Evolutionary conservation across 1,140 invertebrate species (phyloP).

Genomic region (Aphis craccivora): DNA sequence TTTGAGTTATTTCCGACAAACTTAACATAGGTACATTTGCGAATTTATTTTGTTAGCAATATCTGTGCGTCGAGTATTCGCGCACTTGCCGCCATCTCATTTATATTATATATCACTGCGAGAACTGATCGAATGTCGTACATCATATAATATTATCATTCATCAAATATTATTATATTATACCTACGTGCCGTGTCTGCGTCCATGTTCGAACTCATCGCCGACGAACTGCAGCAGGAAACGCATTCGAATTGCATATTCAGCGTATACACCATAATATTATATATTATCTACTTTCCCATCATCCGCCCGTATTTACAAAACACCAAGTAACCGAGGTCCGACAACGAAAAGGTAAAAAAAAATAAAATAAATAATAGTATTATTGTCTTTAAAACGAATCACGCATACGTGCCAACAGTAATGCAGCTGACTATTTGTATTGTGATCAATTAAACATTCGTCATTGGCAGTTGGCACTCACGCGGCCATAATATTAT

Average conservation of each 20-base stretch:
- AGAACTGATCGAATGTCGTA: neutral
- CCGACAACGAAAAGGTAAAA: neutral
- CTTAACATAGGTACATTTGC: neutral
- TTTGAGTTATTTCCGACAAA: neutral
- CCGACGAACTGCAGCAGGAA: neutral
- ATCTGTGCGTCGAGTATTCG: neutral
- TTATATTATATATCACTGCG: neutral
- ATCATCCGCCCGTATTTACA: neutral
- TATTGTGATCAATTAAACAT: neutral
- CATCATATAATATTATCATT: neutral
- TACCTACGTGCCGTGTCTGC: neutral
- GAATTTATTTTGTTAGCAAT: neutral
- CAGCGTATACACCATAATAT: neutral
- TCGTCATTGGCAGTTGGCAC: neutral
- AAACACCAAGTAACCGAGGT: neutral
- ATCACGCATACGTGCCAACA: neutral
- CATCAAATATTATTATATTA: neutral
- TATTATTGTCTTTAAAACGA: neutral
- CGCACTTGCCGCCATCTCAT: neutral
- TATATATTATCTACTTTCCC: neutral
- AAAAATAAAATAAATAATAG: neutral
- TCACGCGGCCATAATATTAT: neutral
- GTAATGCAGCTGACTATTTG: neutral
- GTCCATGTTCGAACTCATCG: neutral
- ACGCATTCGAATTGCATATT: neutral